Conservation (phyloP, 1,140 invertebrate genomes). For the Atta colombica region DNA sequence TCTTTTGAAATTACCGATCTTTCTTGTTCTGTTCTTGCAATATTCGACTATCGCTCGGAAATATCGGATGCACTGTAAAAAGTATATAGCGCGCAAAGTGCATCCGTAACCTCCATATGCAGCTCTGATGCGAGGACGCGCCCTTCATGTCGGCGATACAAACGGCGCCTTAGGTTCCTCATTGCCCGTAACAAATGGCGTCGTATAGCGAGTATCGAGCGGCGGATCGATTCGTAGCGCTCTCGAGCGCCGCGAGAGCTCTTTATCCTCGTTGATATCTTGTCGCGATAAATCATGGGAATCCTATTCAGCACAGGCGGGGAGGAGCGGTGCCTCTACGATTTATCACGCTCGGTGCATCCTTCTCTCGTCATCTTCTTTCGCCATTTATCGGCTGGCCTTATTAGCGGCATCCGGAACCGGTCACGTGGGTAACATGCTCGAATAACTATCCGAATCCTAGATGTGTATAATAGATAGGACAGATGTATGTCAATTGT, state of each 20-base stretch:
- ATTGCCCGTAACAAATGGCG: slow-evolving; percentile 56
- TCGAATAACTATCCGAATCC: slow-evolving; percentile 16
- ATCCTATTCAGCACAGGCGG: slow-evolving; percentile 64
- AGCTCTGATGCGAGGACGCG: background rate
- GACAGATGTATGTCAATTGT: background rate
- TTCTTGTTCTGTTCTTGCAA: background rate
- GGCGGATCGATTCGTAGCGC: slow-evolving; percentile 58
- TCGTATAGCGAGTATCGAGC: slow-evolving; percentile 42
- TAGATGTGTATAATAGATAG: background rate
- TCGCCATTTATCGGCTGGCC: slow-evolving; percentile 54
- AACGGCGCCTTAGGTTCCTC: slow-evolving; percentile 49
- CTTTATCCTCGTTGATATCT: slow-evolving; percentile 77
- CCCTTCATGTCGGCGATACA: slow-evolving; percentile 4
- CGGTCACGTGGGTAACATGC: slow-evolving; percentile 8
- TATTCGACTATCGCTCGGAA: background rate
- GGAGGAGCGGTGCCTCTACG: slow-evolving; percentile 41
- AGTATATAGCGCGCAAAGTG: background rate
- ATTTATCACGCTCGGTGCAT: slow-evolving; percentile 71
- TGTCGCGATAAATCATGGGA: slow-evolving; percentile 76
- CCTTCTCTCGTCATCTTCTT: slow-evolving; percentile 44
- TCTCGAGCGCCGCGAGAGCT: slow-evolving; percentile 63
- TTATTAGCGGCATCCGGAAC: slow-evolving; percentile 59
- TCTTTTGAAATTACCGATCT: background rate
- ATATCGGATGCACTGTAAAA: background rate
- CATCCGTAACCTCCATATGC: background rate